phyloP scores from a whole-genome alignment of 2,888 invertebrate genomes.

The Andrena haemorrhoa region DNA sequence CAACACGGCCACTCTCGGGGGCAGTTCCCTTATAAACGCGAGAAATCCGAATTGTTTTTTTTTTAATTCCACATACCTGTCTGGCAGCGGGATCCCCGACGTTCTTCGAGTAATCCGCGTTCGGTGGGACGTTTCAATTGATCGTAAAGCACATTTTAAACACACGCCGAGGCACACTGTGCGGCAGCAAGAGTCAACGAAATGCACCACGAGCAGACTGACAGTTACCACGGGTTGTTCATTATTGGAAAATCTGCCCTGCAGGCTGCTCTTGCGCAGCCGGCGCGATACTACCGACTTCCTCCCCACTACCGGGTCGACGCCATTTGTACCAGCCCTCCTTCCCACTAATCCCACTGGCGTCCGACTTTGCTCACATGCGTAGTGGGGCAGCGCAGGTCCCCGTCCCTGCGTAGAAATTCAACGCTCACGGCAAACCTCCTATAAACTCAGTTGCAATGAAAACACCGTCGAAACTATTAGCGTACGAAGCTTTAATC shows the following conservation, averaged over 20 bases:
- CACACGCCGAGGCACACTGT: conserved; percentile 69
- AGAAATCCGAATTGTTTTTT: conserved; percentile 42
- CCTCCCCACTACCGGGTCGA: conserved; percentile 69
- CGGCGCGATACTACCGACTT: conserved; percentile 76
- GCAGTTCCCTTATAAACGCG: conserved; percentile 23
- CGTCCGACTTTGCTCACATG: conserved; percentile 27
- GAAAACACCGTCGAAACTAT: neutral
- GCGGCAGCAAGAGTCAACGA: conserved; percentile 69
- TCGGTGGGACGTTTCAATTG: conserved; percentile 50
- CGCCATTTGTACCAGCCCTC: conserved; percentile 70
- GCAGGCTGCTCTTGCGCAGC: conserved; percentile 80
- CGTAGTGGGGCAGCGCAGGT: conserved; percentile 31
- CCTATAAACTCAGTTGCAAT: neutral
- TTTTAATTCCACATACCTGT: conserved; percentile 51
- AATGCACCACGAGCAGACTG: conserved; percentile 73
- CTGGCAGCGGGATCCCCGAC: conserved; percentile 32
- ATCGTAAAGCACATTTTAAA: conserved; percentile 68
- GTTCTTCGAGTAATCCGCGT: conserved; percentile 72
- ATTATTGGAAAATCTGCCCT: conserved; percentile 74
- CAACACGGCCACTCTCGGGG: conserved; percentile 34
- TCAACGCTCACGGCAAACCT: neutral
- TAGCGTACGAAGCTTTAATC: neutral
- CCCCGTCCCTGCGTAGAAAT: conserved; percentile 9
- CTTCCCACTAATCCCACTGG: conserved; percentile 21
- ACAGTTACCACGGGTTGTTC: conserved; percentile 75